Percentiles rank a stretch among this genome's conserved stretches.
Evolutionary conservation across 2,797 vertebrate species (phyloP).

Genomic region (Sciurus carolinensis): DNA sequence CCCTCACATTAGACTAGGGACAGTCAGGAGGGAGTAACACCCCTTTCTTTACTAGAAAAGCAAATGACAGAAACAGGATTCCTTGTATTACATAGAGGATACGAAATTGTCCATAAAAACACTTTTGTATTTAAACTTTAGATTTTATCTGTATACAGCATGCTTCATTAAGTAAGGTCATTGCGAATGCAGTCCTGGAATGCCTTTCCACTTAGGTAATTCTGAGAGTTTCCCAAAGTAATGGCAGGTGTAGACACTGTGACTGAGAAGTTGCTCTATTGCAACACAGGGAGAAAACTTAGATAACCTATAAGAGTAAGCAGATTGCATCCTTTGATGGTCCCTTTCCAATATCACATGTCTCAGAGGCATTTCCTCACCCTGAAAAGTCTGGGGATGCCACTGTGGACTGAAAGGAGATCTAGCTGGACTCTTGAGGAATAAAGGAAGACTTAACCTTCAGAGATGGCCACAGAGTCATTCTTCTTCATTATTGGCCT

Average conservation of each 20-base stretch:
- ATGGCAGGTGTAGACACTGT: neutral
- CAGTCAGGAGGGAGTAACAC: neutral
- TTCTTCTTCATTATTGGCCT: constrained; percentile 8
- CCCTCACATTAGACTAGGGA: neutral
- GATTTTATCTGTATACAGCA: neutral
- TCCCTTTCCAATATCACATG: neutral
- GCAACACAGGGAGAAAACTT: constrained; percentile 4
- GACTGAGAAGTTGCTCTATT: neutral
- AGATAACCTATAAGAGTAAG: constrained; percentile 1
- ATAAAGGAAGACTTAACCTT: neutral
- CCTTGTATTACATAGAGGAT: constrained; percentile 37
- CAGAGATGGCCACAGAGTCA: constrained; percentile 21
- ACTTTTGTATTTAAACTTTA: constrained; percentile 58
- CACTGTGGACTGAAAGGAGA: constrained; percentile 24
- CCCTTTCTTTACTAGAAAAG: constrained; percentile 52
- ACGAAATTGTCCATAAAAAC: constrained; percentile 29
- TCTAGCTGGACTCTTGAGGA: constrained; percentile 7
- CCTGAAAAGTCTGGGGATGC: neutral
- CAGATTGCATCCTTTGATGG: neutral
- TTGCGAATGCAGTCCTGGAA: constrained; percentile 33
- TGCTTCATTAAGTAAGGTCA: constrained; percentile 16
- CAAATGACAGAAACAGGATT: constrained; percentile 64
- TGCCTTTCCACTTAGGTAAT: neutral
- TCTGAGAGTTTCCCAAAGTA: neutral
- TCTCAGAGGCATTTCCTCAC: constrained; percentile 18